Evolutionary conservation across 2,113 vertebrate genomes (phyloP).

Genomic region (Pluvianellus socialis): DNA sequence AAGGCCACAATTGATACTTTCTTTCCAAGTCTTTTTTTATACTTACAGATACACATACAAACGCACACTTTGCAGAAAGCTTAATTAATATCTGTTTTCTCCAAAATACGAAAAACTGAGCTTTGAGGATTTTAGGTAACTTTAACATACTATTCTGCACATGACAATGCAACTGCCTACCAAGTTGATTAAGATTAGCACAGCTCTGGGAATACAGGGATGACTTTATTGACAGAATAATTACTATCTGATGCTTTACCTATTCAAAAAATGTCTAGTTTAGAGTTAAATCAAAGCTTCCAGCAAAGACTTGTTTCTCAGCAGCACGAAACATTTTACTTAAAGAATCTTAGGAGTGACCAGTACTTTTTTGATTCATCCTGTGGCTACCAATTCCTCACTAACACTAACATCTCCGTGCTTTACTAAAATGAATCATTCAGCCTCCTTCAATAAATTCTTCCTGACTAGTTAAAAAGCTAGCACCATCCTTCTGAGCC

Average conservation of each 20-base stretch:
- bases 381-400: neutral
- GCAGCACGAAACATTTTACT: neutral
- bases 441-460: neutral
- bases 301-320: neutral
- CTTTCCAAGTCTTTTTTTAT: neutral
- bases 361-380: neutral
- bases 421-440: neutral
- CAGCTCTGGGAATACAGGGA: neutral
- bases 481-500: neutral
- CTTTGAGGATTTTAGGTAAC: neutral
- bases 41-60: neutral
- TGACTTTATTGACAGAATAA: neutral
- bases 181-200: neutral
- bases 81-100: neutral
- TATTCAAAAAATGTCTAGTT: neutral
- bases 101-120: neutral
- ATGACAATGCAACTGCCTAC: neutral
- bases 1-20: neutral
- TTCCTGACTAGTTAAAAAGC: neutral
- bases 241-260: neutral
- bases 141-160: neutral
- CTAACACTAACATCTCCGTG: neutral
- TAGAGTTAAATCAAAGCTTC: neutral
- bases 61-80: neutral
- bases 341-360: neutral